Evolutionary conservation across 2,888 invertebrate genomes (phyloP).

Genomic region (Chrysolina oricalcia): DNA sequence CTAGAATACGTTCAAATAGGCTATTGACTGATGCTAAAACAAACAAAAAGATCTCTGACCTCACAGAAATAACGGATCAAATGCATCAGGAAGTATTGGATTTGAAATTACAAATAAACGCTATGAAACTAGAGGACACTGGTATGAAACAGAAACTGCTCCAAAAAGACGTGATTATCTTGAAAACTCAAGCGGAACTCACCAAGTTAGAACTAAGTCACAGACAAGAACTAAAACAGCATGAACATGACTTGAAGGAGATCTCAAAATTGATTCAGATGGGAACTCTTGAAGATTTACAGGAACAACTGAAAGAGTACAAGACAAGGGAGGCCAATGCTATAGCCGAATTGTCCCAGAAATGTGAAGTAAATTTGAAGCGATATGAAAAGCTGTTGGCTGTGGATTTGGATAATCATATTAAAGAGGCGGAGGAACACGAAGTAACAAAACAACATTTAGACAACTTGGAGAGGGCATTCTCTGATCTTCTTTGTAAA

Average conservation of each 20-base stretch:
- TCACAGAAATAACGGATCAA: constrained; percentile 56
- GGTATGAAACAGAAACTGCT: constrained; percentile 64
- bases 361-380: constrained; percentile 49
- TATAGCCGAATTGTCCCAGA: constrained; percentile 43
- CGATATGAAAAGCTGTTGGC: constrained; percentile 77
- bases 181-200: constrained; percentile 66
- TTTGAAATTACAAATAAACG: constrained; percentile 64
- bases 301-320: constrained; percentile 60
- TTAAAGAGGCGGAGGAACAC: constrained; percentile 74
- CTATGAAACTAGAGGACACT: constrained; percentile 64
- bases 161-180: constrained; percentile 66
- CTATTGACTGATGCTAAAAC: too few species aligned
- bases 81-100: constrained; percentile 61
- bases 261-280: constrained; percentile 69
- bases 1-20: too few species aligned
- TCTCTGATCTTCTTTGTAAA: constrained; percentile 79
- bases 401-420: constrained; percentile 74
- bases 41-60: too few species aligned
- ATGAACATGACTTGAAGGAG: constrained; percentile 69
- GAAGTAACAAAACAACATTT: constrained; percentile 77
- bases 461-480: constrained; percentile 78
- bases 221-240: constrained; percentile 61
- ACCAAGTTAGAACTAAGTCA: constrained; percentile 61
- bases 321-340: constrained; percentile 57
- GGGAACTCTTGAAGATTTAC: constrained; percentile 65